phyloP scores from a whole-genome alignment of 2,888 invertebrate genomes.

The Aphodius sticticus region DNA sequence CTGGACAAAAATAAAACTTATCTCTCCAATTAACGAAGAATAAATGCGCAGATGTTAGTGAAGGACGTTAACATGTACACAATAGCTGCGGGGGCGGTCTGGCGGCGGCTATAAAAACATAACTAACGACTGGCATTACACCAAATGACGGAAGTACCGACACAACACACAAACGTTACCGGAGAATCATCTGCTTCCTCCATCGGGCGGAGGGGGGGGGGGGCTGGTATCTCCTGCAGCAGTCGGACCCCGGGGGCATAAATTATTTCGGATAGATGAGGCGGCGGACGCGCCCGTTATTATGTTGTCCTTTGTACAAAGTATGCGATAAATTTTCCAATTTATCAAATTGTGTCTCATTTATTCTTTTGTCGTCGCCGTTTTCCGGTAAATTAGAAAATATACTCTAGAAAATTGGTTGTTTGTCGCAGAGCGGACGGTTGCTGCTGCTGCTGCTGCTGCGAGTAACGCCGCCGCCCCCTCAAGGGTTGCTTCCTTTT shows the following conservation, averaged over 20 bases:
- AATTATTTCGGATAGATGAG: not conserved
- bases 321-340: constrained; percentile 34
- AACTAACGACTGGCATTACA: not conserved
- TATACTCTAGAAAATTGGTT: constrained; percentile 39
- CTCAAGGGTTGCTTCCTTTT: not conserved
- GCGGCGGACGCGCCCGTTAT: constrained; percentile 14
- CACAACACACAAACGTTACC: not conserved
- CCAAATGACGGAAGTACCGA: not conserved
- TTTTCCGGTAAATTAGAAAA: constrained; percentile 39
- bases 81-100: not conserved
- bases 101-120: not conserved
- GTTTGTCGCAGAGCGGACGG: constrained; percentile 29
- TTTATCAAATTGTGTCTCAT: constrained; percentile 38
- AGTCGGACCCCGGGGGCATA: not conserved
- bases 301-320: constrained; percentile 37
- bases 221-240: not conserved
- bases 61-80: not conserved
- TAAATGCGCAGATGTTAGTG: not conserved
- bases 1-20: not conserved
- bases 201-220: not conserved
- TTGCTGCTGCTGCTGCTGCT: constrained; percentile 6
- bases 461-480: constrained; percentile 5
- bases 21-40: not conserved
- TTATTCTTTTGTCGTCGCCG: constrained; percentile 37
- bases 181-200: not conserved